Percentiles rank a stretch among this genome's conserved stretches.
Evolutionary conservation across 2,888 invertebrate genomes (phyloP).

Genomic region (Pammene fasciana): DNA sequence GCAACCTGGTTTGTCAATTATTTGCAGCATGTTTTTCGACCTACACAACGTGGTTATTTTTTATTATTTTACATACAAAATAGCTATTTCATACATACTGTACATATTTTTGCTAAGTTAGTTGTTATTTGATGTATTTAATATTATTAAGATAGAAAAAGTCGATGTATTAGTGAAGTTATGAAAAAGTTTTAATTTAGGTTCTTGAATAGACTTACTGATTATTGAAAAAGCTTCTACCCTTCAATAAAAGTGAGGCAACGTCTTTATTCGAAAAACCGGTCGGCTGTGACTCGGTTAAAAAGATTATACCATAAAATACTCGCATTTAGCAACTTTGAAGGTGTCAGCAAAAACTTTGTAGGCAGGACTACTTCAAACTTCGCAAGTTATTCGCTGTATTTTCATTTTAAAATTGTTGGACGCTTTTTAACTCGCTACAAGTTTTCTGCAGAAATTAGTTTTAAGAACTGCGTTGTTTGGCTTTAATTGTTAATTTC

Average conservation of each 20-base stretch:
- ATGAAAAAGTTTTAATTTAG: background rate
- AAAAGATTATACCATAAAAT: conserved; percentile 30
- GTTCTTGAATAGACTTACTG: too few species aligned
- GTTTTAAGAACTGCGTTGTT: conserved; percentile 46
- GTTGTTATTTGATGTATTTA: too few species aligned
- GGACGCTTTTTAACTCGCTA: conserved; percentile 44
- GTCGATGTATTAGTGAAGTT: background rate
- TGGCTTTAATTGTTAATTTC: conserved; percentile 42
- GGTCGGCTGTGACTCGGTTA: background rate
- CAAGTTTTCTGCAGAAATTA: conserved; percentile 46
- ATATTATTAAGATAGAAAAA: too few species aligned
- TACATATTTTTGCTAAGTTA: too few species aligned
- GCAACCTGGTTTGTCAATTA: too few species aligned
- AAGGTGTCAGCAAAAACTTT: conserved; percentile 45
- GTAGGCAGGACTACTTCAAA: conserved; percentile 41
- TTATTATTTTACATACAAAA: too few species aligned
- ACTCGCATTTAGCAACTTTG: conserved; percentile 27
- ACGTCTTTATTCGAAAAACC: background rate
- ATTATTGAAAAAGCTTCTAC: too few species aligned
- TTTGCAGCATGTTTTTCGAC: too few species aligned
- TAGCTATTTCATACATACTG: too few species aligned
- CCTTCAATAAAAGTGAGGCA: background rate
- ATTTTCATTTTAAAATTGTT: conserved; percentile 49
- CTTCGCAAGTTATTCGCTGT: conserved; percentile 46
- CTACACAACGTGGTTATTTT: too few species aligned